Evolutionary conservation across 2,888 invertebrate genomes (phyloP).

Genomic region (Sericinus montela): DNA sequence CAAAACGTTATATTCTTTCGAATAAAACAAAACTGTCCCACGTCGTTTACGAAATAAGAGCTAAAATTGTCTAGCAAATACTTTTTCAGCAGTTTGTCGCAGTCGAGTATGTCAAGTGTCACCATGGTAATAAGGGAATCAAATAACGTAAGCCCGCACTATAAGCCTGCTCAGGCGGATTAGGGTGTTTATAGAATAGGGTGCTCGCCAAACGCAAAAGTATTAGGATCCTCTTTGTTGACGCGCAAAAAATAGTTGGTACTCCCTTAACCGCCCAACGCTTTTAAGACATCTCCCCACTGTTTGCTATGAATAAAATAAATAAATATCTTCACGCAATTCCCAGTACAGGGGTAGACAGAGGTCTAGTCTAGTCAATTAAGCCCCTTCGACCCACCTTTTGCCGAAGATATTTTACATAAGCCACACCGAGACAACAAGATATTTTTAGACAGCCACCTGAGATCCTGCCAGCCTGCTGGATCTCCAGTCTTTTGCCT

Average conservation of each 20-base stretch:
- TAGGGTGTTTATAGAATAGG: constrained; percentile 37
- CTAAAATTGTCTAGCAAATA: neutral
- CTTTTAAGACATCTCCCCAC: neutral
- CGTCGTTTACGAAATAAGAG: neutral
- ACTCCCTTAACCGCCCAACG: neutral
- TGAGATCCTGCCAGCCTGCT: too few relatives aligned
- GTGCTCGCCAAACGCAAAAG: constrained; percentile 30
- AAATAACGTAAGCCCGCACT: constrained; percentile 35
- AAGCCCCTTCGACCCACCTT: too few relatives aligned
- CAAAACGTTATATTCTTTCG: too few relatives aligned
- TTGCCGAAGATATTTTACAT: too few relatives aligned
- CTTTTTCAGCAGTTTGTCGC: neutral
- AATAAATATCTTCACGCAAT: too few relatives aligned
- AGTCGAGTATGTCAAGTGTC: constrained; percentile 11
- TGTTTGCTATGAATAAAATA: constrained; percentile 3
- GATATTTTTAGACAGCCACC: too few relatives aligned
- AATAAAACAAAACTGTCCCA: too few relatives aligned
- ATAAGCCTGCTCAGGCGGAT: constrained; percentile 31
- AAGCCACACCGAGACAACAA: too few relatives aligned
- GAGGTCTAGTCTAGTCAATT: too few relatives aligned
- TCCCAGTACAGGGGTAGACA: too few relatives aligned
- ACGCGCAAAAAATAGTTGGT: constrained; percentile 7
- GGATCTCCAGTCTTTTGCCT: too few relatives aligned
- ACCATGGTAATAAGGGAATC: constrained; percentile 26
- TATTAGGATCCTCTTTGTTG: constrained; percentile 21